Base-by-base conservation (phyloP, 2,888 invertebrate genomes). In the Pollenia griseotomentosa region DNA sequence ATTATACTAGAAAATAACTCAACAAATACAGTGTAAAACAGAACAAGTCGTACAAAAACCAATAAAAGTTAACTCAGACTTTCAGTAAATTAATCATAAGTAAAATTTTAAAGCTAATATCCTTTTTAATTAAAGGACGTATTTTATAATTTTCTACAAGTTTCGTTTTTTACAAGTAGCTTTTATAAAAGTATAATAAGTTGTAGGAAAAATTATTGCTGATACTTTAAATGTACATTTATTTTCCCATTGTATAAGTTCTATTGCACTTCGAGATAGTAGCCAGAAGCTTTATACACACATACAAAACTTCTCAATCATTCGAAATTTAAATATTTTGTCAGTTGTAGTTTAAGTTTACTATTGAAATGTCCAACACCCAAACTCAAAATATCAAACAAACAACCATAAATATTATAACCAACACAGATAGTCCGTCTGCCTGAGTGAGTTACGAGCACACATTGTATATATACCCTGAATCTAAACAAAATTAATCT, bases 281-380 rank as follows among this genome's bases (percentile, higher is more conserved):
- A 55, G 63, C 78, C 57, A 53, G 23, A 11, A 46, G 48, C 2
- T 63, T 51, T 48, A 61, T 44, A 59, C 44, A 59, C 14, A 46
- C 46, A 59, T 6, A 80, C 19, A 59, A 79, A 83, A 70, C 82
- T 73, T 63, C 73, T 87, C 77, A 87, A 83, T 77, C 89, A 92
- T 90, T 90, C 88, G 90, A 92, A 91, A 92, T 92, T 91, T 89
- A 91, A 92, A 91, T 91, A 90, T 91, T 92, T 91, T 91, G 92
- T 91, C 90, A 90, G 89, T 84, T 83, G 65, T 63, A 80, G 83
- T 66, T 86, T 88, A 88, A 82, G 7, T 78, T 73, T 61, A 11
- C 33, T 80, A 68, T 81, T 77, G 73, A 78, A 75, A 73, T 57
- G 74, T 83, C 75, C 83, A 78, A 83, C 68, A 70, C 63, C 83